A percentile compares a stretch with the other conserved stretches of the same genome.
These are phyloP conservation scores for Drosophila mercatorum DNA, from an alignment of 2,888 invertebrate genomes.

Conservation along the genomic window DNA sequence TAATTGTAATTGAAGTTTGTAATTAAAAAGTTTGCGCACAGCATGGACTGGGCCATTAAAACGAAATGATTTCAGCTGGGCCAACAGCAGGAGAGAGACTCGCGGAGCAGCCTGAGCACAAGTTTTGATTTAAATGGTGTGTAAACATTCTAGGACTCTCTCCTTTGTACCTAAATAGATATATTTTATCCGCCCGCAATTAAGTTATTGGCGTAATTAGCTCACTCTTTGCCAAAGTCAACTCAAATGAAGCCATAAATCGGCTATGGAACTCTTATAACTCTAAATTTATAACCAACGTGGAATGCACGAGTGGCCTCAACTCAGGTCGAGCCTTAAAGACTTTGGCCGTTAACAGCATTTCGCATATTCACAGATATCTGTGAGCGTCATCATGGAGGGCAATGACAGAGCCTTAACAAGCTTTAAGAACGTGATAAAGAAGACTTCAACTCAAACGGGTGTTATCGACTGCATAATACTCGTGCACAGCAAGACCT, in stretches of 20 bases:
- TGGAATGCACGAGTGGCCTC: neutral
- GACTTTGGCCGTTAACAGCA: constrained; percentile 35
- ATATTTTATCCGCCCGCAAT: constrained; percentile 63
- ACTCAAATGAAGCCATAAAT: constrained; percentile 33
- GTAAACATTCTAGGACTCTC: constrained; percentile 68
- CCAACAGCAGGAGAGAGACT: constrained; percentile 38
- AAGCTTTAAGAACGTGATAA: constrained; percentile 58
- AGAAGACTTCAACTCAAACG: neutral
- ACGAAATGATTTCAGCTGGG: constrained; percentile 67
- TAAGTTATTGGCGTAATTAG: constrained; percentile 76
- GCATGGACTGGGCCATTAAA: constrained; percentile 76
- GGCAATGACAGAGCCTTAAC: constrained; percentile 55
- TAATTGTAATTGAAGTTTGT: constrained; percentile 81
- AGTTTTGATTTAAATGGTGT: constrained; percentile 80
- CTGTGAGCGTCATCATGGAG: constrained; percentile 49
- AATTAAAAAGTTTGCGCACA: constrained; percentile 75
- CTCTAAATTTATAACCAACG: neutral
- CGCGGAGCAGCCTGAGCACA: constrained; percentile 34
- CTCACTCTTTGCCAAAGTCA: constrained; percentile 25
- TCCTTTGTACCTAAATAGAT: constrained; percentile 14
- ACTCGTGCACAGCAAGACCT: neutral
- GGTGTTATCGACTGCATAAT: neutral
- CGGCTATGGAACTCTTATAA: neutral
- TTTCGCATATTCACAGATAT: constrained; percentile 74
- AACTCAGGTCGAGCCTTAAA: neutral